Evolutionary conservation across 2,888 invertebrate genomes (phyloP), one percentile per base, ranked within the genome.

Genomic region (Brenthis hecate): DNA sequence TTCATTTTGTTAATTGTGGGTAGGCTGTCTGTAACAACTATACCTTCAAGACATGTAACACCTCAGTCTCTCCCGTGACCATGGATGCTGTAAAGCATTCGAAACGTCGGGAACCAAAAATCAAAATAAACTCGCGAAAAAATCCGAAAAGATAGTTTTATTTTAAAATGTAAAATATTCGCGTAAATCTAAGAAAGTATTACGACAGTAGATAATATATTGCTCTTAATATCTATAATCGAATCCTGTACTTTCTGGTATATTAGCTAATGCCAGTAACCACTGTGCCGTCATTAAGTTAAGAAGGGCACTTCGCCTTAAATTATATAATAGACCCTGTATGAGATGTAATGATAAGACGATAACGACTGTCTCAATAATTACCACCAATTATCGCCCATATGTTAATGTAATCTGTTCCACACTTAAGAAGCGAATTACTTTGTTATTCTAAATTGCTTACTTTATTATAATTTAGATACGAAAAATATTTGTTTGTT

Each of bases 231-330:
- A 36, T 36, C 8, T 36, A 8, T 0, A 36, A 43, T 8, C 11
- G 36, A 43, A 43, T 11, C 36, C 11, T 8, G 11, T 11, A 43
- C 36, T 43, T 2, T 1, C 11, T 4, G 16, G 51, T 53, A 16
- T 16, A 53, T 53, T 6, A 14, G 16, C n/a, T n/a, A 51, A 16
- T 51, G 6, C 1, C 51, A n/a, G 6, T 51, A 14, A 16, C 16
- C 48, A 66, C 64, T 71, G 51, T 54, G 64, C 36, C 36, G 56
- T 56, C 65, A 47, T 57, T 53, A 62, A 62, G 11, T 50, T 23
- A 53, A 43, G 43, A 57, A 13, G 53, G 54, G 16, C 16, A 48
- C 36, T 43, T 63, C 5, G 55, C 47, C 60, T 66, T 60, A 36
- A 60, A 51, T 62, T 53, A 53, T 4, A 53, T 53, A 62, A 61